Evolutionary conservation across 2,888 invertebrate species (phyloP), one percentile per base, ranked within the genome.

Genomic region (Bembecia ichneumoniformis): DNA sequence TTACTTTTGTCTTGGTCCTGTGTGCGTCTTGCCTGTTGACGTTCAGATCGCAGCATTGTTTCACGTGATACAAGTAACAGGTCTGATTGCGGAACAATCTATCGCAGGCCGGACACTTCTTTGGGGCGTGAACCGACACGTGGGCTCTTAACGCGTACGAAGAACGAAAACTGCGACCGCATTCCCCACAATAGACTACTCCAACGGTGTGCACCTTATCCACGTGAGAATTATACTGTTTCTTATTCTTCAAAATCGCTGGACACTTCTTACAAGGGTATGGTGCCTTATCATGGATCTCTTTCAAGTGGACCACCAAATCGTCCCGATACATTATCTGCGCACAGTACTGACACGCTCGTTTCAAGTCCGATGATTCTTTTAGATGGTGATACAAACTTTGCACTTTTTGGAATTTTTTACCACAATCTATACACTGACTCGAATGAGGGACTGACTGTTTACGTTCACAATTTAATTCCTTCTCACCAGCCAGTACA

Each of bases 261-360:
- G 76, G 75, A 53, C 86, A 84, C 49, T 75, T 74, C 35, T 77
- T 76, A 51, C 86, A 84, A 13, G 64, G 64, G 49, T 65, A 69
- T 0, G 73, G 63, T 5, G 62, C 49, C n/a, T 54, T 55, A 3
- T 62, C 52, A 52, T 86, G 86, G 0, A 13, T 48, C 0, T 62
- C 43, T 9, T 48, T 54, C 14, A 82, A 58, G 64, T 86, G 86
- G 1, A 48, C 15, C 0, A 80, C 58, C 17, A 84, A 52, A 1
- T 74, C 66, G 28, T 78, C 62, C 46, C 76, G 64, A 1, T 52
- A 57, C 79, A 82, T 77, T 1, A 82, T 69, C 45, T 64, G 43
- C 0, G 76, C 77, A 50, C 86, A 86, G 14, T 82, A 57, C 43
- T 75, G 66, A 47, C 86, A 86, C 0, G 82, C 82, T 34, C 75